Base-by-base conservation (phyloP, 2,113 vertebrate species). In the Chlorodrepanis virens region DNA sequence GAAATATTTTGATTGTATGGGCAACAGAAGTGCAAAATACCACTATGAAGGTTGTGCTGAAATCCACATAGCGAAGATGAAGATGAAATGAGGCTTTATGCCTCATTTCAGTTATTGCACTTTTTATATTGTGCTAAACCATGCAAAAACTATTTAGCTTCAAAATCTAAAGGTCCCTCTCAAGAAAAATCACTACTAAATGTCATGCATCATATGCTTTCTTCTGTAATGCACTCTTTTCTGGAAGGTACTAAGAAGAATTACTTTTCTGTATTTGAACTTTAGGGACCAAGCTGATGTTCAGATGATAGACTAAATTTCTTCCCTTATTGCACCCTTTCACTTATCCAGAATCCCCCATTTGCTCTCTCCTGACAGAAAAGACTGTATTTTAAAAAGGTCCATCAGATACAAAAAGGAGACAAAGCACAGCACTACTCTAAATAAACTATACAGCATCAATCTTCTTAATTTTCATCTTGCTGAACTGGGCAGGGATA, bases 81-180 rank as follows among this genome's bases (percentile, higher is more conserved):
- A 87, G 87, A 92, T 39, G 44, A 93, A 96, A 95, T 90, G 40
- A 92, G 27, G 40, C 90, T 87, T 95, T 83, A 88, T 87, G 92
- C 83, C 39, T 94, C 77, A 69, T 95, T 95, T 96, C 83, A 95
- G 90, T 89, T 84, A 94, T 35, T 80, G 81, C 88, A 78, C 92
- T 79, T 95, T 45, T 82, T 94, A 78, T 86, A 91, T 63, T 94
- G 89, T 84, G 91, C 61, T 96, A 96, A 94, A 92, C 86, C 92
- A 95, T 82, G 94, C 92, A 96, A 70, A 91, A 95, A 94, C 92
- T 92, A 74, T 53, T 94, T 87, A 50, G 80, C 49, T 92, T 83
- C 88, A 90, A 92, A 95, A 96, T 28, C 37, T 91, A 92, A 91
- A 95, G 74, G 88, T 93, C 65, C 74, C 23, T 81, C 88, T 93